A percentile compares a stretch with the other conserved stretches of the same genome.
Conservation (phyloP, 2,797 vertebrate genomes). For the Knipowitschia caucasica region DNA sequence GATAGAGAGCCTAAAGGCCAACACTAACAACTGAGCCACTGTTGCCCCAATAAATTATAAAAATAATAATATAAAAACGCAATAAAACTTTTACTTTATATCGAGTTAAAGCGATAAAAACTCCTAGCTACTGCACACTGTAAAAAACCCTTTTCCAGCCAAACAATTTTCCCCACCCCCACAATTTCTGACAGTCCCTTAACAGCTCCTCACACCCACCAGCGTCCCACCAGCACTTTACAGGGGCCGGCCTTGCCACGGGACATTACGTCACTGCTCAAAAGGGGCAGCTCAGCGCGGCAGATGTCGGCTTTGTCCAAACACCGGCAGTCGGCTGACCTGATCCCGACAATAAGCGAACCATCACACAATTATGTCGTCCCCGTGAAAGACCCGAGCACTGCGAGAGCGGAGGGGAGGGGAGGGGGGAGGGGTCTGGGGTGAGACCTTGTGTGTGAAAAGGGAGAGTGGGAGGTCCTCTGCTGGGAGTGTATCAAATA, state of each 20-base stretch:
- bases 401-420: not conserved
- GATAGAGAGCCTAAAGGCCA: too few relatives aligned
- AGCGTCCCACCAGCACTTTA: conserved; percentile 9
- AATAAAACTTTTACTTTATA: too few relatives aligned
- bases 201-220: conserved; percentile 1
- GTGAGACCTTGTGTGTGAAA: conserved; percentile 18
- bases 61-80: too few relatives aligned
- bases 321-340: conserved; percentile 57
- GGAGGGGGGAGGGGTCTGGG: conserved; percentile 2
- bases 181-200: conserved; percentile 20
- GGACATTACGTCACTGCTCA: conserved; percentile 67
- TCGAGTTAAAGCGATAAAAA: too few relatives aligned
- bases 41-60: too few relatives aligned
- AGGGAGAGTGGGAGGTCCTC: conserved; percentile 37
- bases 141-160: not conserved
- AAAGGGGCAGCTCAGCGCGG: conserved; percentile 55
- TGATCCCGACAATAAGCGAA: conserved; percentile 69
- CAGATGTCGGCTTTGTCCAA: conserved; percentile 77
- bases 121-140: not conserved
- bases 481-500: conserved; percentile 9
- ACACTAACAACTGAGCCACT: too few relatives aligned
- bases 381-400: conserved; percentile 26
- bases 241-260: conserved; percentile 26
- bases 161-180: conserved; percentile 17
- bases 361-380: conserved; percentile 63